Conservation (phyloP, 2,888 invertebrate species). For the Agrilus biguttatus region DNA sequence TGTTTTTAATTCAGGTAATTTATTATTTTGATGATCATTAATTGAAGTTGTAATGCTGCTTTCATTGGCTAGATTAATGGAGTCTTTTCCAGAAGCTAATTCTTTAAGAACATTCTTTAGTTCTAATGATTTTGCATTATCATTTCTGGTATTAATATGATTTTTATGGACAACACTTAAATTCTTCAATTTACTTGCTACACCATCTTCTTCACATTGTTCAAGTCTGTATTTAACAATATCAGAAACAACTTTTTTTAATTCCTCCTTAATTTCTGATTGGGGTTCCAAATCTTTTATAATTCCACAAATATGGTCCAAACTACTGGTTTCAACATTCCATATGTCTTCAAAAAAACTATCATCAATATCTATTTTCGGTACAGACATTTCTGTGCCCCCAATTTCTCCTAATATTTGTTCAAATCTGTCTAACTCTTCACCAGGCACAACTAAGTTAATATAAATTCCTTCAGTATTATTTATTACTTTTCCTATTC, state of each 20-base stretch:
- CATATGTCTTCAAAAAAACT: conserved; percentile 20
- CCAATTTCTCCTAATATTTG: conserved; percentile 42
- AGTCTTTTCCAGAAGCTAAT: too few species aligned
- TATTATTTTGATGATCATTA: too few species aligned
- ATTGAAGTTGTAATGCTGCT: too few species aligned
- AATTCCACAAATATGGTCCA: conserved; percentile 18
- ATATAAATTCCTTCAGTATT: conserved; percentile 74
- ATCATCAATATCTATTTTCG: conserved; percentile 30
- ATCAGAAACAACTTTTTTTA: conserved; percentile 3
- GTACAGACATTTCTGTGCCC: conserved; percentile 34
- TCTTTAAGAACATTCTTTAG: too few species aligned
- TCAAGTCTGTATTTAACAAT: conserved; percentile 1
- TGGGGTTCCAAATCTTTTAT: conserved; percentile 10
- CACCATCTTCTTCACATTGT: too few species aligned
- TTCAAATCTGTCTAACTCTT: conserved; percentile 45
- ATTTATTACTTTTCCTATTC: conserved; percentile 89
- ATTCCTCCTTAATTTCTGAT: conserved; percentile 7
- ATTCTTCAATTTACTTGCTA: too few species aligned
- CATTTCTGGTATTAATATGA: too few species aligned
- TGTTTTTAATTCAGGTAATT: neutral
- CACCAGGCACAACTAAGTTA: conserved; percentile 51
- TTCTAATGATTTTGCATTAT: too few species aligned
- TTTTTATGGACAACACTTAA: too few species aligned
- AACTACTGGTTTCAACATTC: conserved; percentile 15
- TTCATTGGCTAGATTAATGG: too few species aligned